Evolutionary conservation across 2,113 vertebrate genomes (phyloP).

Genomic region (Numida meleagris): DNA sequence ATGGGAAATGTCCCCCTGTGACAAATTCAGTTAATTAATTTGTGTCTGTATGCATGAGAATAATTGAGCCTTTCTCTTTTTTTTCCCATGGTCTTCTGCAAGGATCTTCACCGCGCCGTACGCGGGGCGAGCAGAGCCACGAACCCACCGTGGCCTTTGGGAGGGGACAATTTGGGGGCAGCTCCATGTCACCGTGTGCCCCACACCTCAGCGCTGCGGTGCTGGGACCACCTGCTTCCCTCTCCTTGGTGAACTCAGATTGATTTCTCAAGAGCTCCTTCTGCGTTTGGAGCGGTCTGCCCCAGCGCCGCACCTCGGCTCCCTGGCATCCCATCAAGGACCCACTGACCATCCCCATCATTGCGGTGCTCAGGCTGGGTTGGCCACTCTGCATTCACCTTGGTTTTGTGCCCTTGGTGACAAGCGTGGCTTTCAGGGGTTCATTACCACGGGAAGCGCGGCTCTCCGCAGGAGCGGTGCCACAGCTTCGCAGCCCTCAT

Average conservation of each 20-base stretch:
- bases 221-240: fast-evolving
- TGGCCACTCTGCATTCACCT: neutral
- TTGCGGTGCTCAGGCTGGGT: neutral
- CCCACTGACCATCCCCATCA: neutral
- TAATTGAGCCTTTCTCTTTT: constrained; percentile 21
- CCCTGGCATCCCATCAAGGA: neutral
- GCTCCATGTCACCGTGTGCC: fast-evolving
- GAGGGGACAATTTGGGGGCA: neutral
- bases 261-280: neutral
- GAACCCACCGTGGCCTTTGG: neutral
- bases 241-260: neutral
- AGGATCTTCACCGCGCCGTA: neutral
- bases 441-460: neutral
- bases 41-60: constrained; percentile 26
- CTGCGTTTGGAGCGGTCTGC: neutral
- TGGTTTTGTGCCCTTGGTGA: neutral
- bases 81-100: neutral
- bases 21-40: constrained; percentile 63
- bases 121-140: neutral
- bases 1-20: constrained; percentile 17
- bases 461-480: neutral
- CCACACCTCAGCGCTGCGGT: neutral
- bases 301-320: neutral
- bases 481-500: neutral
- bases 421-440: neutral